Evolutionary conservation across 2,113 vertebrate species (phyloP).

Genomic region (Phodopus roborovskii): DNA sequence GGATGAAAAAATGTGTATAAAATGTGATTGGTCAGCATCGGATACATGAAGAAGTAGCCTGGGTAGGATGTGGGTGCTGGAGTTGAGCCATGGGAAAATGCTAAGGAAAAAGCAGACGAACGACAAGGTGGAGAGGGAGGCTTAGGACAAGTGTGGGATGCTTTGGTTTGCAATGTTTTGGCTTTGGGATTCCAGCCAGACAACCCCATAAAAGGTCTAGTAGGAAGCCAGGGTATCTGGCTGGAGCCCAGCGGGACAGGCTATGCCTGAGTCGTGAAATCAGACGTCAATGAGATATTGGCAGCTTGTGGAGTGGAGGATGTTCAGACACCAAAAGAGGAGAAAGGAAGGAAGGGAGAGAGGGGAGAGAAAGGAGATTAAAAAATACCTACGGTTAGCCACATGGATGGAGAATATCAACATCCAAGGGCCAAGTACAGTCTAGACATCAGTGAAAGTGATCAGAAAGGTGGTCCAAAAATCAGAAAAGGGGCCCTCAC

Average conservation of each 20-base stretch:
- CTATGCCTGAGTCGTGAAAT: not conserved
- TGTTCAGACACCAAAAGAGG: not conserved
- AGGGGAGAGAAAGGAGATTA: accelerated
- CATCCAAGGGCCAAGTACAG: not conserved
- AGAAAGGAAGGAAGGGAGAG: too few relatives aligned
- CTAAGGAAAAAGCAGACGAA: not conserved
- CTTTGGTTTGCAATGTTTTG: not conserved
- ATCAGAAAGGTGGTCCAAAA: not conserved
- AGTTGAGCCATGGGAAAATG: not conserved
- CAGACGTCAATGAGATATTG: not conserved
- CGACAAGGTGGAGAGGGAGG: not conserved
- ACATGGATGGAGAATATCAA: not conserved
- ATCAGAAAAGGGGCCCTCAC: not conserved
- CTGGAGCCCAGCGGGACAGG: not conserved
- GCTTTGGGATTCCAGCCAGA: not conserved
- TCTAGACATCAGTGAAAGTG: not conserved
- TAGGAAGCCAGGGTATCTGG: not conserved
- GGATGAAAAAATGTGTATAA: not conserved
- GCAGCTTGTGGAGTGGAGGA: not conserved
- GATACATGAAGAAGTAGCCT: not conserved
- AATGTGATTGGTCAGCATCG: not conserved
- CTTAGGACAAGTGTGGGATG: not conserved
- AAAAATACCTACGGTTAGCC: not conserved
- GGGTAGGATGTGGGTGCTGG: not conserved
- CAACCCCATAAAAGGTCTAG: not conserved